phyloP scores from a whole-genome alignment of 2,113 vertebrate species.

The Falcunculus frontatus region DNA sequence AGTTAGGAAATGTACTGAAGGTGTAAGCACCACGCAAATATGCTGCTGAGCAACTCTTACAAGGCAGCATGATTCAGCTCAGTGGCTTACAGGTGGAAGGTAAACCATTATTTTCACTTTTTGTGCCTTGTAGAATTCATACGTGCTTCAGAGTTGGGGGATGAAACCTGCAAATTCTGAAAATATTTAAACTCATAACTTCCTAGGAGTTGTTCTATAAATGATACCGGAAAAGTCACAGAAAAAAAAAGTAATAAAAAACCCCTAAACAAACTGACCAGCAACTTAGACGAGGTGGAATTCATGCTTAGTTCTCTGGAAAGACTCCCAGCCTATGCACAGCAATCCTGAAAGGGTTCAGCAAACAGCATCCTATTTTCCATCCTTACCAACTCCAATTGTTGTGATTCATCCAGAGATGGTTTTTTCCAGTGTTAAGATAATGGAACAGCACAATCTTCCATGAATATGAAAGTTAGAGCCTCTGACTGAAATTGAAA shows the following conservation, averaged over 20 bases:
- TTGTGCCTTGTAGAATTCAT: not conserved
- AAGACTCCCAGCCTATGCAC: not conserved
- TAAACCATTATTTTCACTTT: not conserved
- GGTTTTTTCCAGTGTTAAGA: not conserved
- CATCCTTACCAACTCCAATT: not conserved
- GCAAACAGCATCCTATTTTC: not conserved
- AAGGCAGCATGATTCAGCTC: not conserved
- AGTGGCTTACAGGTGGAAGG: not conserved
- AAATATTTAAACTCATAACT: not conserved
- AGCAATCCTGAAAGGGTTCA: not conserved
- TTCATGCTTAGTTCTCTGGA: not conserved
- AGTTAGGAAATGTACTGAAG: not conserved
- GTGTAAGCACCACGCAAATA: not conserved
- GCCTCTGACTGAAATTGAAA: not conserved
- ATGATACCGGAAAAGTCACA: not conserved
- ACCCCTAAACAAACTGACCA: fast-evolving
- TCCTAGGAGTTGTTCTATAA: not conserved
- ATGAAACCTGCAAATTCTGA: not conserved
- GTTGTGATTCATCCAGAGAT: not conserved
- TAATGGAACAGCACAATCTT: not conserved
- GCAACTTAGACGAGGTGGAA: not conserved
- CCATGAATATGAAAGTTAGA: not conserved
- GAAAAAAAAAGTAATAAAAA: not conserved
- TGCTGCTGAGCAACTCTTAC: not conserved
- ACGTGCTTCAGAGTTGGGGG: not conserved